A percentile compares a stretch with the other conserved stretches of the same genome.
Evolutionary conservation across 2,888 invertebrate species (phyloP).

Genomic region (Noctua janthina): DNA sequence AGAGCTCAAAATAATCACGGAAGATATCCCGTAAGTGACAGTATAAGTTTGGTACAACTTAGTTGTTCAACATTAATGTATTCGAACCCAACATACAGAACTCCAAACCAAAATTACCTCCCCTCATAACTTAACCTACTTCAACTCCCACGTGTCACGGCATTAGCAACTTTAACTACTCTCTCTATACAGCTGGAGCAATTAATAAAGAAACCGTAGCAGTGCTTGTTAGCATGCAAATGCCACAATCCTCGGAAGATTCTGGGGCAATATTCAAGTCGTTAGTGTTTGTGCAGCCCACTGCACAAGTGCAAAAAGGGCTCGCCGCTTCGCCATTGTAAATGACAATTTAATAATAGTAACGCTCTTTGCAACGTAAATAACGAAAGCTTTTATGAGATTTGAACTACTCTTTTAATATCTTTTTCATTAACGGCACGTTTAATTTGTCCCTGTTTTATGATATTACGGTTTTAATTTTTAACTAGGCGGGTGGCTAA

Average conservation of each 20-base stretch:
- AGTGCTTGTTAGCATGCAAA: constrained; percentile 83
- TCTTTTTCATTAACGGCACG: constrained; percentile 44
- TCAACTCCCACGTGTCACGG: constrained; percentile 28
- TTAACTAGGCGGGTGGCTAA: constrained; percentile 11
- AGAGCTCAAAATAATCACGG: too few species aligned
- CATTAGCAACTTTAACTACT: constrained; percentile 36
- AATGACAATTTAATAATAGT: constrained; percentile 75
- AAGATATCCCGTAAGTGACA: too few species aligned
- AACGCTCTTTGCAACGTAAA: constrained; percentile 65
- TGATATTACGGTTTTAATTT: constrained; percentile 46
- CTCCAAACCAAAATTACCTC: neutral
- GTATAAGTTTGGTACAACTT: neutral
- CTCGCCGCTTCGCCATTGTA: constrained; percentile 65
- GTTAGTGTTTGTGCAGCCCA: constrained; percentile 81
- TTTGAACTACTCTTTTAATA: constrained; percentile 61
- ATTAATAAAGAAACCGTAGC: constrained; percentile 80
- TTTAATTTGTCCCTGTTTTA: constrained; percentile 52
- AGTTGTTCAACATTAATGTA: neutral
- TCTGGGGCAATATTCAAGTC: constrained; percentile 81
- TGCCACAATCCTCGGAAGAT: constrained; percentile 80
- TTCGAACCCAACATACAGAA: neutral
- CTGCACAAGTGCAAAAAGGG: constrained; percentile 79
- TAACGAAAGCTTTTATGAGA: constrained; percentile 65
- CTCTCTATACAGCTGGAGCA: constrained; percentile 61
- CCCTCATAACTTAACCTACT: constrained; percentile 5